Conservation (phyloP, 2,888 invertebrate genomes). For the Timema podura region DNA sequence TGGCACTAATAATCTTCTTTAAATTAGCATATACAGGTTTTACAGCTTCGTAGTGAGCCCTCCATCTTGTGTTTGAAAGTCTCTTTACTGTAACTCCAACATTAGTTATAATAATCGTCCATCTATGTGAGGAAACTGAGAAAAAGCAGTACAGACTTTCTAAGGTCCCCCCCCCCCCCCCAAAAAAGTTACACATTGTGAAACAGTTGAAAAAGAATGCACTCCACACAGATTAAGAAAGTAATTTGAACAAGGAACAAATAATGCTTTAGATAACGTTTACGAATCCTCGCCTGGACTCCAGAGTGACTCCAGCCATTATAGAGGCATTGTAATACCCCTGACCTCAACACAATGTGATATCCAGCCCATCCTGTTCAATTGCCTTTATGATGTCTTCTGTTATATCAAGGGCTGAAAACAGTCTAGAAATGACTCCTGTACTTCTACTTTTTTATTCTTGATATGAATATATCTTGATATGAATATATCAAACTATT, state of each 20-base stretch:
- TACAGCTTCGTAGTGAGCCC: neutral
- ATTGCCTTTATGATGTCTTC: slow-evolving; percentile 1
- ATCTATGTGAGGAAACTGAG: neutral
- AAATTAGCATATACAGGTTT: neutral
- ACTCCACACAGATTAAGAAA: slow-evolving; percentile 3
- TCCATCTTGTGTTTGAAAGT: neutral
- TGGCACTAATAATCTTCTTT: neutral
- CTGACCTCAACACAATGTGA: neutral
- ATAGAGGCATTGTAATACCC: neutral
- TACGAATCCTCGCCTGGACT: neutral
- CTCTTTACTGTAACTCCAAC: slow-evolving; percentile 1
- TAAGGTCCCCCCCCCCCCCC: neutral
- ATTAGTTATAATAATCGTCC: neutral
- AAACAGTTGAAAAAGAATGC: neutral
- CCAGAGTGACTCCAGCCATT: neutral
- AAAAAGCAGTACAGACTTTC: neutral
- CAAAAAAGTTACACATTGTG: neutral
- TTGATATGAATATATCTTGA: too few relatives aligned
- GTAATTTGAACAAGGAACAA: neutral
- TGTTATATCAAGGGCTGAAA: neutral
- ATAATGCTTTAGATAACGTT: neutral
- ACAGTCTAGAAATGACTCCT: neutral
- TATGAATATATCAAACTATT: slow-evolving; percentile 1
- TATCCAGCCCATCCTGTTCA: neutral
- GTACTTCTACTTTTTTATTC: neutral